phyloP scores from a whole-genome alignment of 2,888 invertebrate species.

The Cybosia mesomella region DNA sequence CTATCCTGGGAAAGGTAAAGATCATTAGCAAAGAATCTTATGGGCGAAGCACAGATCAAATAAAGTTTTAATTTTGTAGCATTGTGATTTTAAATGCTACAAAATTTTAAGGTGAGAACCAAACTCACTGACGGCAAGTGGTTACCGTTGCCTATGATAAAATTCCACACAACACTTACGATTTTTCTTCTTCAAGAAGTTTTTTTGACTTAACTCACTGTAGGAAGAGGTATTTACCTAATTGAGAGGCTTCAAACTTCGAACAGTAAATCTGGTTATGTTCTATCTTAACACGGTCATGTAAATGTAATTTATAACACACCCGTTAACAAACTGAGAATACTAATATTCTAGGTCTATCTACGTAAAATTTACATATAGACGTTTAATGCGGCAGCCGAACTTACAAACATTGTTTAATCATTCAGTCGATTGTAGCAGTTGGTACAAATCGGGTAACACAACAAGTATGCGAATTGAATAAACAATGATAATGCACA shows the following conservation, averaged over 20 bases:
- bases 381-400: conserved; percentile 4
- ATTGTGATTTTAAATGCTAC: too few species aligned
- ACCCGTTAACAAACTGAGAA: not conserved
- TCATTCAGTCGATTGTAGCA: conserved; percentile 15
- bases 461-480: conserved; percentile 33
- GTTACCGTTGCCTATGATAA: too few species aligned
- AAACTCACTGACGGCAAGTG: too few species aligned
- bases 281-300: not conserved
- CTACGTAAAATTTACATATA: conserved; percentile 10
- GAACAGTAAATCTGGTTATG: not conserved
- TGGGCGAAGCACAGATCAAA: too few species aligned
- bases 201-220: too few species aligned
- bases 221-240: too few species aligned
- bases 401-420: conserved; percentile 17
- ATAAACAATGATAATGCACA: conserved; percentile 49
- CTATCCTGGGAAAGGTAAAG: too few species aligned
- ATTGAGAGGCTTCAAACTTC: too few species aligned
- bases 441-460: conserved; percentile 26
- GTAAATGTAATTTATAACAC: not conserved
- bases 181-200: not conserved
- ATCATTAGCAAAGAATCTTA: too few species aligned
- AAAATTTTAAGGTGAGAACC: too few species aligned
- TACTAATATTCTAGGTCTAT: not conserved
- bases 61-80: too few species aligned
- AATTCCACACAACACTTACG: not conserved